Conservation (phyloP, 1,140 invertebrate species). For the Riptortus pedestris region DNA sequence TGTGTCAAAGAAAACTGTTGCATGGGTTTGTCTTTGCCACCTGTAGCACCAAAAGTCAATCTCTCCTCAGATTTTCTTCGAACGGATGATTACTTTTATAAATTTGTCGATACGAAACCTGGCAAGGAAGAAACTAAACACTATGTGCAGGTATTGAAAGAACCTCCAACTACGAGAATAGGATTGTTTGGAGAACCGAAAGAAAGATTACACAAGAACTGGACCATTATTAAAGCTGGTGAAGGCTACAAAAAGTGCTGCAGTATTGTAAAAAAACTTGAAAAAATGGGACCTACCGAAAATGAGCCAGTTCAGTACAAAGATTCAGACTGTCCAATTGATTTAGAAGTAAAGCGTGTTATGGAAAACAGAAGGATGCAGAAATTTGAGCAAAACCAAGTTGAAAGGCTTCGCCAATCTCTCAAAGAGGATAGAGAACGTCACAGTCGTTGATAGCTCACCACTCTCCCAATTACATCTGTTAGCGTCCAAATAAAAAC, state of each 20-base stretch:
- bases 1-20: slow-evolving; percentile 19
- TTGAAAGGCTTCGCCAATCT: not conserved
- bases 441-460: no score
- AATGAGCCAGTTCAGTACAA: not conserved
- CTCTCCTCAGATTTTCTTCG: not conserved
- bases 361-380: not conserved
- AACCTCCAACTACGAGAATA: not conserved
- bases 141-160: not conserved
- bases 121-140: slow-evolving; percentile 12
- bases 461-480: no score
- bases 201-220: slow-evolving; percentile 4
- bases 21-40: slow-evolving; percentile 14
- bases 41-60: not conserved
- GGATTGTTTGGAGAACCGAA: not conserved
- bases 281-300: not conserved
- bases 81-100: not conserved
- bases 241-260: not conserved
- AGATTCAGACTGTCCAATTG: not conserved
- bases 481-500: no score
- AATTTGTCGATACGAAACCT: slow-evolving; percentile 3
- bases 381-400: not conserved
- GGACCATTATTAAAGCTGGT: not conserved
- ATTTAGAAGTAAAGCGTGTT: not conserved
- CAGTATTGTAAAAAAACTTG: not conserved
- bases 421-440: no score